Evolutionary conservation across 2,113 vertebrate species (phyloP), one percentile per base, ranked within the genome.

Genomic region (Charina bottae): DNA sequence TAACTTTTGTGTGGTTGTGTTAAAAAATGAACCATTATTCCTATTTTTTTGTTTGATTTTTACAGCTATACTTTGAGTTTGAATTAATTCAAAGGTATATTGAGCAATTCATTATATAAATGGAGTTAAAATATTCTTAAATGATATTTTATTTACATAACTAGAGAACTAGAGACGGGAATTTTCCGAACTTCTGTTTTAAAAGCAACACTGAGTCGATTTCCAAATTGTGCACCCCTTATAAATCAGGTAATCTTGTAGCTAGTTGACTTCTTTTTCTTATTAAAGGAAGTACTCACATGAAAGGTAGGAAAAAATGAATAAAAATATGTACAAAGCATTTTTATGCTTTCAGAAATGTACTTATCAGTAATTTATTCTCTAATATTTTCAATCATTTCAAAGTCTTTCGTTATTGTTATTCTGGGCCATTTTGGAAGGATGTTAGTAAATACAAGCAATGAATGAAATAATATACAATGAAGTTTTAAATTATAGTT

Each of bases 171-270:
- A 8, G 85, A 58, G 2, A 33, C 7, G 6, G 17, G 58, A 9
- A 17, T 28, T 11, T 21, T 55, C 26, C 3, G n/a, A 6, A 2
- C 6, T 37, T 21, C 10, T 58, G 56, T 85, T 85, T 53, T 58
- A 15, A 56, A 87, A n/a, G 54, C 54, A 87, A 28, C 56, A 37
- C 19, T 59, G 8, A 60, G 33, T 42, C 33, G 42, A 88, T 60
- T 88, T 21, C 56, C 86, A 60, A 21, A 59, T 12, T 88, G 9
- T 59, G 56, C 33, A 60, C 56, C 59, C 86, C 86, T 88, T 56
- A 88, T 60, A 88, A 88, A 88, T 88, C 86, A 59, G 86, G 56
- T 88, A 88, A 59, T 42, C 33, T 55, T 24, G 86, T 24, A 37
- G 60, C 37, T 24, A 59, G 33, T 88, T 42, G n/a, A n/a, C 86